A percentile compares a stretch with the other conserved stretches of the same genome.
Conservation (phyloP, 2,888 invertebrate genomes). For the Cecidostiba fungosa region DNA sequence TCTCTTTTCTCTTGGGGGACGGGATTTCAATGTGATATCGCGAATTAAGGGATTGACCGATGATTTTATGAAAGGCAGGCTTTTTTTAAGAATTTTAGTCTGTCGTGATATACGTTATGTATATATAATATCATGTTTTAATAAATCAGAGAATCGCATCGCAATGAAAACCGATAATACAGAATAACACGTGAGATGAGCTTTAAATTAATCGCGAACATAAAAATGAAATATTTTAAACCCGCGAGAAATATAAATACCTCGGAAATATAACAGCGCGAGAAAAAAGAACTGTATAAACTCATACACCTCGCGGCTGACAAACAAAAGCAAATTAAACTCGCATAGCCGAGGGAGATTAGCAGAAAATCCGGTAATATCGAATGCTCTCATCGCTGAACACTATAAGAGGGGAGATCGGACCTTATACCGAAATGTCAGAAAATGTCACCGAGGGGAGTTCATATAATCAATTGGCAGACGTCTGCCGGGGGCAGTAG, state of each 20-base stretch:
- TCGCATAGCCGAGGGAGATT: constrained; percentile 29
- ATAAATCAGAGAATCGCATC: too few species aligned
- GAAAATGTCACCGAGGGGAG: constrained; percentile 73
- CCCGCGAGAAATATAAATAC: background rate
- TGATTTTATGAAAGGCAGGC: background rate
- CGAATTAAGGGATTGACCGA: background rate
- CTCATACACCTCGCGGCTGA: background rate
- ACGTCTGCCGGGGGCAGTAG: background rate
- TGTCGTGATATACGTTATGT: too few species aligned
- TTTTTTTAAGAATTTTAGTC: background rate
- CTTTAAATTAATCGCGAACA: too few species aligned
- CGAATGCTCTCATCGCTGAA: constrained; percentile 19
- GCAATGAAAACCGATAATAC: too few species aligned
- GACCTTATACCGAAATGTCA: constrained; percentile 79
- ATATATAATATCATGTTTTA: too few species aligned
- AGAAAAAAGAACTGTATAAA: background rate
- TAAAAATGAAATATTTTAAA: background rate
- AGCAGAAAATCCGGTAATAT: constrained; percentile 48
- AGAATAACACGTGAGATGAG: too few species aligned
- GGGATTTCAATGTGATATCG: background rate
- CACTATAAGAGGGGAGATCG: constrained; percentile 54
- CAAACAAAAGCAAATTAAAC: constrained; percentile 39
- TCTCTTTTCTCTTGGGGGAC: background rate
- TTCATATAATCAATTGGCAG: constrained; percentile 54
- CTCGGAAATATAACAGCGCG: background rate